Evolutionary conservation across 2,113 vertebrate genomes (phyloP).

Genomic region (Cyrtonyx montezumae): DNA sequence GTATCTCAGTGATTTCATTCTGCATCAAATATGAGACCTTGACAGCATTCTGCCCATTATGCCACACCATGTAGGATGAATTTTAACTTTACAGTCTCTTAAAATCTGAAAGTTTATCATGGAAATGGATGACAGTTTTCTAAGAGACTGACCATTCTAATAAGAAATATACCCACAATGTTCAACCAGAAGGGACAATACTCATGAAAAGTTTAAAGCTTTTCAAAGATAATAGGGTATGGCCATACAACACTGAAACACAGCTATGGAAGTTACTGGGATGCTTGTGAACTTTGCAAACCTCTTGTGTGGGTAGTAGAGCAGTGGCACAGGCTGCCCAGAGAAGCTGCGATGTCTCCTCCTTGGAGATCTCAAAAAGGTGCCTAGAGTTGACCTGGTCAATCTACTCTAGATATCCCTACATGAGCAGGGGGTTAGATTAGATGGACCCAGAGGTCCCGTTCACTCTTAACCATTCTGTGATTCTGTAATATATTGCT

Average conservation of each 20-base stretch:
- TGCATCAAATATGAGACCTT: not conserved
- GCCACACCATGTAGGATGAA: not conserved
- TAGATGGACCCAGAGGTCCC: not conserved
- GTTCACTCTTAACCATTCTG: not conserved
- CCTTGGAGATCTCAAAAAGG: no score
- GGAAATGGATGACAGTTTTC: not conserved
- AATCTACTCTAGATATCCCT: not conserved
- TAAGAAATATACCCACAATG: not conserved
- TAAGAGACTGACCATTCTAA: not conserved
- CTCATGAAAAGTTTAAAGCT: not conserved
- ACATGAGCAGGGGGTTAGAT: not conserved
- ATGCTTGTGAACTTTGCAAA: not conserved
- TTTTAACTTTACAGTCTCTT: not conserved
- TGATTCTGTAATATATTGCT: not conserved
- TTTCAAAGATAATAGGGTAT: not conserved
- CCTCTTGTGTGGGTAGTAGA: not conserved
- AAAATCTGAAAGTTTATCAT: not conserved
- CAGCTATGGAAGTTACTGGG: not conserved
- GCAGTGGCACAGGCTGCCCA: not conserved
- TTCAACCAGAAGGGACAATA: not conserved
- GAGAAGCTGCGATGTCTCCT: not conserved
- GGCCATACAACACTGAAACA: not conserved
- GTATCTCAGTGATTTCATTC: not conserved
- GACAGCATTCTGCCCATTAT: not conserved
- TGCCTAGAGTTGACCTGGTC: not conserved